phyloP scores from a whole-genome alignment of 2,113 vertebrate species.

The Propithecus coquereli region DNA sequence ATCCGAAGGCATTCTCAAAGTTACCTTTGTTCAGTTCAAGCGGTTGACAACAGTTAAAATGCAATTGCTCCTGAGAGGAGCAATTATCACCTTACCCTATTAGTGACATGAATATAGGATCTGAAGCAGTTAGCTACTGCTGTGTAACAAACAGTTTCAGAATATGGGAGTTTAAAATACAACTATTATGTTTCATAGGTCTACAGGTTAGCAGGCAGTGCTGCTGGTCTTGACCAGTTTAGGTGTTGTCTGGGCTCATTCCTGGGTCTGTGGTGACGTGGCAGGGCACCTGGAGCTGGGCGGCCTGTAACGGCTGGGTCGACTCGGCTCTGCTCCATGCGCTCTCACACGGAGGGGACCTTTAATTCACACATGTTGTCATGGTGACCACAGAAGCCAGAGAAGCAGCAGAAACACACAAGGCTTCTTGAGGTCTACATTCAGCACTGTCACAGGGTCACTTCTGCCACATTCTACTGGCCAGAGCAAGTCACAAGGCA shows the following conservation, averaged over 20 bases:
- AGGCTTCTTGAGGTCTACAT: background rate
- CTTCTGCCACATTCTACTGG: background rate
- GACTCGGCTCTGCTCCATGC: background rate
- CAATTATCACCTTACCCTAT: background rate
- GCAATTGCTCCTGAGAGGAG: background rate
- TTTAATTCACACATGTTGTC: background rate
- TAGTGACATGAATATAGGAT: background rate
- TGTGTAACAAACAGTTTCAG: background rate
- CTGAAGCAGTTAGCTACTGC: background rate
- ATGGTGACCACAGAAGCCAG: background rate
- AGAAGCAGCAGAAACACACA: background rate
- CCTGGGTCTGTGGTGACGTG: background rate
- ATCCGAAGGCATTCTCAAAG: background rate
- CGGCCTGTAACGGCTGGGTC: background rate
- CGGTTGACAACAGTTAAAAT: background rate
- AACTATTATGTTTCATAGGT: background rate
- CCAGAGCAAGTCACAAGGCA: background rate
- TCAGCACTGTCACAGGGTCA: background rate
- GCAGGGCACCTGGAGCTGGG: background rate
- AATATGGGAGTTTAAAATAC: background rate
- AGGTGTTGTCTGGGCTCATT: background rate
- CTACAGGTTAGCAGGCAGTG: background rate
- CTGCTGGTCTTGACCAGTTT: background rate
- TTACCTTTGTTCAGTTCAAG: background rate
- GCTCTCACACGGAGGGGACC: background rate